Percentiles rank a stretch among this genome's conserved stretches.
Conservation (phyloP, 1,140 invertebrate genomes). For the Andricus grossulariae region DNA sequence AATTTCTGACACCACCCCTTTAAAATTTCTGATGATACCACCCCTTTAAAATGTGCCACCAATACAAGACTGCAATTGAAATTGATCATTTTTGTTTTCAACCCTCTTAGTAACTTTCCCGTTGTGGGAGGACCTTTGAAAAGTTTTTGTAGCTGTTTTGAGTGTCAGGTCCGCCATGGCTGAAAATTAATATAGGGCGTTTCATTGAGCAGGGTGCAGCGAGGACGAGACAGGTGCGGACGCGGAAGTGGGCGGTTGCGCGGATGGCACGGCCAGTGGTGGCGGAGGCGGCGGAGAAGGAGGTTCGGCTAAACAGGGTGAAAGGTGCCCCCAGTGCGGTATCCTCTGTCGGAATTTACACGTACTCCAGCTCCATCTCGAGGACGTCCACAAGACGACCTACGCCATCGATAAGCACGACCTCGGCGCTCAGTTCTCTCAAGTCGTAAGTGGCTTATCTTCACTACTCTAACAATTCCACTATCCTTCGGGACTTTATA, state of each 20-base stretch:
- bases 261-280: slow-evolving; percentile 64
- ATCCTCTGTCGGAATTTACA: slow-evolving; percentile 70
- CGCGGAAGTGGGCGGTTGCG: slow-evolving; percentile 70
- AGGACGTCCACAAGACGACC: slow-evolving; percentile 70
- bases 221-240: slow-evolving; percentile 74
- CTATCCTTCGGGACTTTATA: slow-evolving; percentile 7
- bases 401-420: slow-evolving; percentile 71
- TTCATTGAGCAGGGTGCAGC: slow-evolving; percentile 66
- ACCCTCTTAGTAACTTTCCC: not conserved
- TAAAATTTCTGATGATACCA: too few species aligned
- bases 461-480: not conserved
- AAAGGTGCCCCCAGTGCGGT: slow-evolving; percentile 72
- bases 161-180: slow-evolving; percentile 11
- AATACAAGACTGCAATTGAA: too few species aligned
- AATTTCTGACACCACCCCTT: too few species aligned
- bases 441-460: slow-evolving; percentile 68
- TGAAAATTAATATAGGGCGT: slow-evolving; percentile 31
- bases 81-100: not conserved
- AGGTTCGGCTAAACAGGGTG: slow-evolving; percentile 60
- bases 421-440: slow-evolving; percentile 73
- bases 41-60: too few species aligned
- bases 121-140: not conserved
- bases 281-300: slow-evolving; percentile 54
- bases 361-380: slow-evolving; percentile 71
- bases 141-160: not conserved